Percentiles rank a stretch among this genome's conserved stretches.
These are phyloP conservation scores for Pilophorus perplexus DNA, from an alignment of 2,888 invertebrate genomes.

Conservation along the genomic window DNA sequence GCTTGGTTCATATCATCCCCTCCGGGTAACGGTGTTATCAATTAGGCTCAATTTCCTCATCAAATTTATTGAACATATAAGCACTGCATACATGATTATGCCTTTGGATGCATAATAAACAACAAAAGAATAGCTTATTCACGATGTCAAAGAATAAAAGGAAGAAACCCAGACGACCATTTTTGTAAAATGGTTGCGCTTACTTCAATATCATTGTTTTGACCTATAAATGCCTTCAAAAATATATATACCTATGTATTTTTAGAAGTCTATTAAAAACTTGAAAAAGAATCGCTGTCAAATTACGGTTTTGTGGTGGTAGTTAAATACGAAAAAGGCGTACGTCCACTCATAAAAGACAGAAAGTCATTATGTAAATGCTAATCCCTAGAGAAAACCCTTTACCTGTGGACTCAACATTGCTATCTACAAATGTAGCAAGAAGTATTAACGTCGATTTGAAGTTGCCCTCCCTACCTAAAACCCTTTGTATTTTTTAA, in stretches of 20 bases:
- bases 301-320: background rate
- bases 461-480: too few relatives aligned
- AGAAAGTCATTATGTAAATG: too few relatives aligned
- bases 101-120: conserved; percentile 28
- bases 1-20: too few relatives aligned
- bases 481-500: too few relatives aligned
- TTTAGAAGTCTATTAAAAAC: background rate
- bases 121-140: conserved; percentile 31
- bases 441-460: too few relatives aligned
- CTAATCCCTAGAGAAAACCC: too few relatives aligned
- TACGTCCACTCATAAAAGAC: background rate
- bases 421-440: too few relatives aligned
- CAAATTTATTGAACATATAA: conserved; percentile 40
- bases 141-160: background rate
- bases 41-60: too few relatives aligned
- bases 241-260: too few relatives aligned
- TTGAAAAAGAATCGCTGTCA: background rate
- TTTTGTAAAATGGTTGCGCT: background rate
- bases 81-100: conserved; percentile 36
- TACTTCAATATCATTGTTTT: background rate
- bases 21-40: too few relatives aligned
- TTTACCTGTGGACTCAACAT: too few relatives aligned
- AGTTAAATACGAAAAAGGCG: background rate
- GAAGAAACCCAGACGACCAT: background rate
- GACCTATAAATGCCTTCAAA: too few relatives aligned